Evolutionary conservation across 1,140 invertebrate species (phyloP), one percentile per base, ranked within the genome.

Genomic region (Dreissena rostriformis): DNA sequence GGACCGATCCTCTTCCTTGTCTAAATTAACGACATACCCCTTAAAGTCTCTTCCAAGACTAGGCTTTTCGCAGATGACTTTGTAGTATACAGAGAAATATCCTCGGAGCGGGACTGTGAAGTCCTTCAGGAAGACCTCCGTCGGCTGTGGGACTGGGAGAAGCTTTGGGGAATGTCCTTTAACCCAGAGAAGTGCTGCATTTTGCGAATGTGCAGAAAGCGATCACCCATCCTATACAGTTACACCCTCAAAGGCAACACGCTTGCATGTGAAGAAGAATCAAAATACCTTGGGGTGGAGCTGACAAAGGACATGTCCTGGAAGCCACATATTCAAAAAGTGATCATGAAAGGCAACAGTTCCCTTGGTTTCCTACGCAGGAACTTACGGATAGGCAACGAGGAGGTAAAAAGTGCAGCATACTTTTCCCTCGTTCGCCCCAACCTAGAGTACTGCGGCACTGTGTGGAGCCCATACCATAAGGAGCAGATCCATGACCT

Each of bases 401-500:
- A 29, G 7, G 29, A 29, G 15, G 29, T 71, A 17, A 55, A 74
- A 26, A 55, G 17, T 14, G 26, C n/a, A 10, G 72, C 72, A 19
- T 74, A 74, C 52, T 22, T 22, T 14, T 22, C 51, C 12, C 26
- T 75, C 15, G 39, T 75, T 15, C 19, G 73, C 26, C 29, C 73
- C 19, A 61, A 57, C 26, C 53, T 75, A 63, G 73, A 75, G 26
- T 75, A 61, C 24, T 75, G 73, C 26, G 29, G 14, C 19, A 75
- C 73, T 12, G 55, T 75, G 14, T 63, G 73, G 73, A 75, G 39
- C 26, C 72, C 52, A n/a, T 76, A 78, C 52, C 52, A 14, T 24
- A 55, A 26, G 22, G 61, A 68, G 39, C 28, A 61, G 17, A 84
- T 84, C 14, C 22, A 71, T 2, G n/a, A 63, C 52, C 8, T 84